These are phyloP conservation scores for Agelastica alni DNA, from an alignment of 2,888 invertebrate species.

Conservation along the genomic window DNA sequence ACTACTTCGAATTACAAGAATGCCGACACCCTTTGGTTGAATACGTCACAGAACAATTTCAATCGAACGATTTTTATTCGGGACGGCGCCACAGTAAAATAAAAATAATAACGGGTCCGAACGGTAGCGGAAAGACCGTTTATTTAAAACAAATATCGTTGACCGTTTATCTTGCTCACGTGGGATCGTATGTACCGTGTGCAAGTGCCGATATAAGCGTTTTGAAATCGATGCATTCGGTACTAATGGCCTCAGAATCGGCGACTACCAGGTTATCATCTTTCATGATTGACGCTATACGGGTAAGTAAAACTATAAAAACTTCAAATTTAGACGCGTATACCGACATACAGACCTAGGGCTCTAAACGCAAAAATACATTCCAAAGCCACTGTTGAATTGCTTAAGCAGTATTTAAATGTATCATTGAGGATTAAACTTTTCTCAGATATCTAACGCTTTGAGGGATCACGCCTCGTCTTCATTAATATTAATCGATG, in stretches of 20 bases:
- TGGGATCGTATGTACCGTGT: conserved; percentile 90
- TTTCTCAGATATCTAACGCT: conserved; percentile 64
- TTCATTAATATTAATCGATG: conserved; percentile 83
- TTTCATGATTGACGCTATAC: conserved; percentile 82
- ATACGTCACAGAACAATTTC: conserved; percentile 65
- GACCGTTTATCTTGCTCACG: conserved; percentile 82
- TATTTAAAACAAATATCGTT: conserved; percentile 84
- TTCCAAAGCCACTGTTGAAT: no score
- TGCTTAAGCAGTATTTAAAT: conserved; percentile 8
- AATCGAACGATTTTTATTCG: conserved; percentile 73
- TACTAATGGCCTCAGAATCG: conserved; percentile 78
- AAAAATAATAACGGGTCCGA: conserved; percentile 86
- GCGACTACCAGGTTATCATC: conserved; percentile 79
- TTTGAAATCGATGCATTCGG: conserved; percentile 73
- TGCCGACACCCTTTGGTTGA: conserved; percentile 80
- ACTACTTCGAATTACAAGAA: conserved; percentile 50
- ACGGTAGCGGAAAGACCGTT: conserved; percentile 90
- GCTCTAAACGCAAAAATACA: no score
- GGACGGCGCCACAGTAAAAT: conserved; percentile 63
- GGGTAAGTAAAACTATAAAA: no score
- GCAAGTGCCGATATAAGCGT: conserved; percentile 71
- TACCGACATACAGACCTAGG: no score
- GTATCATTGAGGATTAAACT: not conserved
- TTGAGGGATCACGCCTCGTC: conserved; percentile 74
- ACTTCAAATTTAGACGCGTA: no score